Percentiles rank a stretch among this genome's conserved stretches.
phyloP scores from a whole-genome alignment of 1,140 invertebrate genomes.

The Cecropterus lyciades region DNA sequence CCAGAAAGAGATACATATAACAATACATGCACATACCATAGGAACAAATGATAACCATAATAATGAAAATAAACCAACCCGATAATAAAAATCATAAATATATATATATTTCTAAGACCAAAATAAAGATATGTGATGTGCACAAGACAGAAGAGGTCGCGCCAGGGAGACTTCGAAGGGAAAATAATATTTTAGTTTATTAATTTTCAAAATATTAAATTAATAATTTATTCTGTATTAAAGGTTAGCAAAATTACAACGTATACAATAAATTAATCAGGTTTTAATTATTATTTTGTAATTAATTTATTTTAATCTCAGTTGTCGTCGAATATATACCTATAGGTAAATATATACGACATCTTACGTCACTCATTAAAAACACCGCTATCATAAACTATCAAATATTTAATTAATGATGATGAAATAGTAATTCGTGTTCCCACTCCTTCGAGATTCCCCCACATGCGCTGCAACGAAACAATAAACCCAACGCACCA shows the following conservation, averaged over 20 bases:
- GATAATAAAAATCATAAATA: conserved; percentile 46
- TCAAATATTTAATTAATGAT: background rate
- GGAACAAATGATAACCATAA: conserved; percentile 46
- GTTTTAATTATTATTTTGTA: no score
- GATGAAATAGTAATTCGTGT: no score
- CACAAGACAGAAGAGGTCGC: conserved; percentile 63
- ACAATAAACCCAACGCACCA: conserved; percentile 71
- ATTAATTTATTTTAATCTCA: no score
- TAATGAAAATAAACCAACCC: conserved; percentile 55
- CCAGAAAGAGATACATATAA: conserved; percentile 52
- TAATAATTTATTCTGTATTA: no score
- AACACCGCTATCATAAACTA: no score
- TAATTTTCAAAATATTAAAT: background rate
- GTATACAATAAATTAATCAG: no score
- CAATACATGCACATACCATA: conserved; percentile 50
- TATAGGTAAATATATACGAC: no score
- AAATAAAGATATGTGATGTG: conserved; percentile 61
- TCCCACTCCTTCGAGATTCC: conserved; percentile 25
- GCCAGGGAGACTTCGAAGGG: conserved; percentile 39
- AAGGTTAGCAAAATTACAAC: no score
- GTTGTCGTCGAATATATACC: no score
- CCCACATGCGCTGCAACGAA: conserved; percentile 58
- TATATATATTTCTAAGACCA: conserved; percentile 53
- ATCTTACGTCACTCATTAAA: no score
- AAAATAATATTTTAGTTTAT: background rate